Conservation (phyloP, 2,888 invertebrate genomes). For the Andrena trimmerana region DNA sequence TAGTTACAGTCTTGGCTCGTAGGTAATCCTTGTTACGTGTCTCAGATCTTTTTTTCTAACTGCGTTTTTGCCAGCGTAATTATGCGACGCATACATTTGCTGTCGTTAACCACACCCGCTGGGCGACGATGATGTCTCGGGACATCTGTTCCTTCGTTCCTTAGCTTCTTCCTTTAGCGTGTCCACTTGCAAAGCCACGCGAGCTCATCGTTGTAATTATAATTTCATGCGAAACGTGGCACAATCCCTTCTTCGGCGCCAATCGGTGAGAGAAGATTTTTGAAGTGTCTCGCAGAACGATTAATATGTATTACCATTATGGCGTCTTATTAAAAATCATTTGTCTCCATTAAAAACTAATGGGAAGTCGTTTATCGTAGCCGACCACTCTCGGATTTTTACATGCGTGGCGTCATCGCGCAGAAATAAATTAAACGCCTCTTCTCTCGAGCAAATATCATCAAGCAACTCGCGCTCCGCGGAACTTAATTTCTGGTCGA, state of each 20-base stretch:
- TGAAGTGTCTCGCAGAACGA: constrained; percentile 5
- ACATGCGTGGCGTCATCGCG: neutral
- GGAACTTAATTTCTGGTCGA: constrained; percentile 39
- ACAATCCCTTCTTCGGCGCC: neutral
- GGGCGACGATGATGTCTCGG: neutral
- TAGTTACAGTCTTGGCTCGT: neutral
- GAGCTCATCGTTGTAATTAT: neutral
- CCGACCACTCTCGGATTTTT: constrained; percentile 1
- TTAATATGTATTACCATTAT: constrained; percentile 54
- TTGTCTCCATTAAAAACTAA: constrained; percentile 45
- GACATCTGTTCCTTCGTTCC: constrained; percentile 33
- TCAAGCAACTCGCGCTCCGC: constrained; percentile 15
- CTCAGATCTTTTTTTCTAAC: constrained; percentile 10
- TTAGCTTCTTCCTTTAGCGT: neutral
- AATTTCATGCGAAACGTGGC: neutral
- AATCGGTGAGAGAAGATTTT: neutral
- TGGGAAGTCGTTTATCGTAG: constrained; percentile 18
- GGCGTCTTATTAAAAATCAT: constrained; percentile 55
- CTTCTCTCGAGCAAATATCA: neutral
- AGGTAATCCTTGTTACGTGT: constrained; percentile 34
- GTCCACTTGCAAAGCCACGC: neutral
- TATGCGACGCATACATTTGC: constrained; percentile 56
- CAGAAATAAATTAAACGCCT: constrained; percentile 31
- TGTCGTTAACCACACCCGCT: constrained; percentile 50
- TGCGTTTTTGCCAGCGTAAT: constrained; percentile 45